Percentiles rank a stretch among this genome's conserved stretches.
Conservation (phyloP, 2,113 vertebrate species). For the Labeo catla region DNA sequence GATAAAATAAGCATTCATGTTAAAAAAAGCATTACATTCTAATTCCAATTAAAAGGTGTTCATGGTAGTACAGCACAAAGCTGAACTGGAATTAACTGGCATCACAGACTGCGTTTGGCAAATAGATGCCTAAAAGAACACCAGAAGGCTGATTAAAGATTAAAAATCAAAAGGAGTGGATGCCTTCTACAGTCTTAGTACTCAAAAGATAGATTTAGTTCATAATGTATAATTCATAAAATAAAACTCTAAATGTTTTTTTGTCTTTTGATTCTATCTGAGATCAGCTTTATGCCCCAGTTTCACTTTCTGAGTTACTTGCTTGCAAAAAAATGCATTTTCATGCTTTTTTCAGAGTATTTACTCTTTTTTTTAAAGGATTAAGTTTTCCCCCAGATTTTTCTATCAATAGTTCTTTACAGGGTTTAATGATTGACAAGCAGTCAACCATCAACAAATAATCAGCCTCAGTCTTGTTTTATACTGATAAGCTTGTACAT, state of each 20-base stretch:
- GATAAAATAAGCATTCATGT: background rate
- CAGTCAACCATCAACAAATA: background rate
- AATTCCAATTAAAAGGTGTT: conserved; percentile 3
- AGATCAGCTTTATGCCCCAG: background rate
- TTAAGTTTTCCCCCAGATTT: background rate
- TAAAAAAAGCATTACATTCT: background rate
- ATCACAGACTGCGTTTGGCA: conserved; percentile 10
- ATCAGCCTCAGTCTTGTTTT: background rate
- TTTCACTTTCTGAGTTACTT: background rate
- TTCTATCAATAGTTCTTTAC: background rate
- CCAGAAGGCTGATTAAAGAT: conserved; percentile 30
- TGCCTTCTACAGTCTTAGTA: conserved; percentile 2
- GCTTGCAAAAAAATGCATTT: background rate
- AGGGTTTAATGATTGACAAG: background rate
- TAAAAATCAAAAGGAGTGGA: background rate
- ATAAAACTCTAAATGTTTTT: background rate
- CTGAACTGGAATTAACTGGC: background rate
- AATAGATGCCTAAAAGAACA: conserved; percentile 23
- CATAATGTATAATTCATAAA: conserved; percentile 18
- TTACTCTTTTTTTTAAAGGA: background rate
- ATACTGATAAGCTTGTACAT: background rate
- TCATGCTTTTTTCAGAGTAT: background rate
- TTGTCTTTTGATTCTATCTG: conserved; percentile 4
- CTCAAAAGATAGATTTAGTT: conserved; percentile 4
- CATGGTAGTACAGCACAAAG: background rate